Evolutionary conservation across 2,888 invertebrate genomes (phyloP), one percentile per base, ranked within the genome.

Genomic region (Caenorhabditis sinica): DNA sequence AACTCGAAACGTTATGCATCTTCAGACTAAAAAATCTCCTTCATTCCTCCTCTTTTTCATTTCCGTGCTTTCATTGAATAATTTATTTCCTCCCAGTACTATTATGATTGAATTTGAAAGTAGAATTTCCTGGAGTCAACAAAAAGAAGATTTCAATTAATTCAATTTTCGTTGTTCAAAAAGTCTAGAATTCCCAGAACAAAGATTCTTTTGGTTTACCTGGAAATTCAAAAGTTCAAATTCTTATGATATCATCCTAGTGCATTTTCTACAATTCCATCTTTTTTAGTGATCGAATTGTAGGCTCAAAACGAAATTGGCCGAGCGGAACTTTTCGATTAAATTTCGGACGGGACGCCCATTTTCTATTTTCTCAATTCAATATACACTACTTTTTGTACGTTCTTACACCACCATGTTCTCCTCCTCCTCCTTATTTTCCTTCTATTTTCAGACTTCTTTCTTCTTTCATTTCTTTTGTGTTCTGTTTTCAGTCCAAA

Each of bases 321-420:
- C 65, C 43, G 45, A 49, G 45, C 65, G 65, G 65, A 65, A 65
- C 65, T 49, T 65, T 65, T 65, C 65, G 45, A 65, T 65, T 65
- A 65, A 43, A 65, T 43, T 63, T 63, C 17, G n/a, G 9, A 30
- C 9, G 6, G 23, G 49, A 43, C 45, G 45, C 30, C 45, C 65
- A 65, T 9, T 65, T 30, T 45, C 25, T 5, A 2, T 6, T 5
- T 33, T 58, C 15, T 3, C n/a, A 60, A 60, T 36, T n/a, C 1
- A 33, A 60, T 60, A 60, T 60, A 2, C 53, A 23, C 53, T 53
- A 23, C 28, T 43, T 43, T 63, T 40, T 40, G 43, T 43, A 63
- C 25, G 43, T 63, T 63, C 25, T 15, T 25, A 15, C 23, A 25
- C n/a, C n/a, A n/a, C n/a, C 63, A 30, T 61, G 13, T 73, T 36